Percentiles rank a stretch among this genome's conserved stretches.
Evolutionary conservation across 2,797 vertebrate species (phyloP).

Genomic region (Neoniphon sammara): DNA sequence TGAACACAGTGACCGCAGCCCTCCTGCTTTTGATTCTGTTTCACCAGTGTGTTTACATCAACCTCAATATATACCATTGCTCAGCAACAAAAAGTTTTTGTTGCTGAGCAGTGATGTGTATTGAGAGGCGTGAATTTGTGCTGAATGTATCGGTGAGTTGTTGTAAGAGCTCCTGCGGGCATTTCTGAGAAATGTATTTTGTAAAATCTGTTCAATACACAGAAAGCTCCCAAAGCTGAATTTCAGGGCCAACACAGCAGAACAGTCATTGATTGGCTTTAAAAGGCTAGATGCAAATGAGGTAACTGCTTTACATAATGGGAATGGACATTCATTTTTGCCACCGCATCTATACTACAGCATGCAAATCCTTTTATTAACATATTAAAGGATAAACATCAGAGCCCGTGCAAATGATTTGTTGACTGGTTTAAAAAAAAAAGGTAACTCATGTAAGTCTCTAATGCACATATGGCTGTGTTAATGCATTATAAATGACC

Average conservation of each 20-base stretch:
- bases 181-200: constrained; percentile 20
- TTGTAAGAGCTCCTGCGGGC: background rate
- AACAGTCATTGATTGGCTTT: constrained; percentile 21
- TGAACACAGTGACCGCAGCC: constrained; percentile 11
- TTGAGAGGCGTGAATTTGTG: constrained; percentile 6
- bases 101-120: too few relatives aligned
- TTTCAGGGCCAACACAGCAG: constrained; percentile 26
- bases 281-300: constrained; percentile 41
- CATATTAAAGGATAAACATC: constrained; percentile 7
- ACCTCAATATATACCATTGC: constrained; percentile 20
- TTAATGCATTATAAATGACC: background rate
- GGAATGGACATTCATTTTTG: constrained; percentile 26
- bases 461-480: background rate
- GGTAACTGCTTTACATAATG: constrained; percentile 15
- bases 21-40: constrained; percentile 17
- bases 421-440: background rate
- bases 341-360: background rate
- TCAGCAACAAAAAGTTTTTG: constrained; percentile 9
- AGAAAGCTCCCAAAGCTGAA: background rate
- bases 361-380: constrained; percentile 7
- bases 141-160: background rate
- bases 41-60: constrained; percentile 37
- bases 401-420: background rate
- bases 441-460: background rate
- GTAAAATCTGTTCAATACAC: constrained; percentile 14